Percentiles rank a stretch among this genome's conserved stretches.
Conservation (phyloP, 2,888 invertebrate genomes). For the Antheraea assamensis region DNA sequence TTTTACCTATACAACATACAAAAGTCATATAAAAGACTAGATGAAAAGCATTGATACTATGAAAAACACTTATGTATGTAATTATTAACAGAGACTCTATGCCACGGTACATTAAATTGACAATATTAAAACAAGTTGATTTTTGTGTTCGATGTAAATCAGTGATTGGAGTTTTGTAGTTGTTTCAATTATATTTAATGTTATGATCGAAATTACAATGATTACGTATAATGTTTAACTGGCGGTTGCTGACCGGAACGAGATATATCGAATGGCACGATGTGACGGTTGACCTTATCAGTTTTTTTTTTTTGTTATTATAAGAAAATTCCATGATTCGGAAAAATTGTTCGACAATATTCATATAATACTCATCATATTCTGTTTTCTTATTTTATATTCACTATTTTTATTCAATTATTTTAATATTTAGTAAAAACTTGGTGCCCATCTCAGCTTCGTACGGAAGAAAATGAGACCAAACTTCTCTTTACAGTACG, state of each 20-base stretch:
- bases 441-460: too few species aligned
- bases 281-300: not conserved
- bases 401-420: too few species aligned
- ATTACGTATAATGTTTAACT: not conserved
- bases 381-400: not conserved
- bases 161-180: not conserved
- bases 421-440: too few species aligned
- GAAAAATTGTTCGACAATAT: not conserved
- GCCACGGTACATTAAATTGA: not conserved
- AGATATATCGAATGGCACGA: not conserved
- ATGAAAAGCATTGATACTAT: not conserved
- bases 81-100: not conserved
- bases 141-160: not conserved
- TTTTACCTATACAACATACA: too few species aligned
- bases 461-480: too few species aligned
- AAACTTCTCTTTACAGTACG: too few species aligned
- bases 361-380: not conserved
- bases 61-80: not conserved
- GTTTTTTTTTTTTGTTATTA: not conserved
- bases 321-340: not conserved
- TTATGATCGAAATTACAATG: conserved; percentile 15
- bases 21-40: not conserved
- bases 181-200: conserved; percentile 8
- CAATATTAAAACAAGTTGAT: not conserved
- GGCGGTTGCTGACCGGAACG: not conserved